Evolutionary conservation across 2,113 vertebrate species (phyloP).

Genomic region (Phaethon lepturus): DNA sequence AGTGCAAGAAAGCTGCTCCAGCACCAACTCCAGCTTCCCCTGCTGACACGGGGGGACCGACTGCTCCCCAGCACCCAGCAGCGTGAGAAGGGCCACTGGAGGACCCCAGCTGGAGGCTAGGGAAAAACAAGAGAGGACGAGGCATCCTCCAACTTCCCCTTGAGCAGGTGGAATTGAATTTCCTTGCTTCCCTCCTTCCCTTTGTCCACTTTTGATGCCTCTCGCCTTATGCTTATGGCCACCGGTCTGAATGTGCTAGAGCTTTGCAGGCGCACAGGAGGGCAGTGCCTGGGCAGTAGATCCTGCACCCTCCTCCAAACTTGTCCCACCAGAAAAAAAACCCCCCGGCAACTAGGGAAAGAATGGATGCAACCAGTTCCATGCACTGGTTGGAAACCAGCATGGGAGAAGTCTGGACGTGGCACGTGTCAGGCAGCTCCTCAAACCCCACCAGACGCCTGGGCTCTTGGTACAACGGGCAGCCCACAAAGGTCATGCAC

Average conservation of each 20-base stretch:
- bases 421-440: not conserved
- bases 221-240: not conserved
- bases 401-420: not conserved
- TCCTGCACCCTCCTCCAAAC: not conserved
- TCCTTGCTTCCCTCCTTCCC: not conserved
- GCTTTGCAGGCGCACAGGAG: not conserved
- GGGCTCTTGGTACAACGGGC: not conserved
- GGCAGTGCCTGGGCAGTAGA: not conserved
- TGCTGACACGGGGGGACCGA: fast-evolving
- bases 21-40: not conserved
- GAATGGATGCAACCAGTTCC: not conserved
- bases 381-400: not conserved
- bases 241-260: not conserved
- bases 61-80: not conserved
- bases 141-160: fast-evolving
- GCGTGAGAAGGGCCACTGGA: not conserved
- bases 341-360: not conserved
- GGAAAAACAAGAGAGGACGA: not conserved
- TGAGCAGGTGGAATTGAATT: not conserved
- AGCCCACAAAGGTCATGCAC: not conserved
- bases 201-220: not conserved
- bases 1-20: not conserved
- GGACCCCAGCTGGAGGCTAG: not conserved
- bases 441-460: not conserved
- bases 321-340: not conserved